A percentile compares a stretch with the other conserved stretches of the same genome.
Conservation (phyloP, 2,113 vertebrate genomes). For the Crotalus horridus region DNA sequence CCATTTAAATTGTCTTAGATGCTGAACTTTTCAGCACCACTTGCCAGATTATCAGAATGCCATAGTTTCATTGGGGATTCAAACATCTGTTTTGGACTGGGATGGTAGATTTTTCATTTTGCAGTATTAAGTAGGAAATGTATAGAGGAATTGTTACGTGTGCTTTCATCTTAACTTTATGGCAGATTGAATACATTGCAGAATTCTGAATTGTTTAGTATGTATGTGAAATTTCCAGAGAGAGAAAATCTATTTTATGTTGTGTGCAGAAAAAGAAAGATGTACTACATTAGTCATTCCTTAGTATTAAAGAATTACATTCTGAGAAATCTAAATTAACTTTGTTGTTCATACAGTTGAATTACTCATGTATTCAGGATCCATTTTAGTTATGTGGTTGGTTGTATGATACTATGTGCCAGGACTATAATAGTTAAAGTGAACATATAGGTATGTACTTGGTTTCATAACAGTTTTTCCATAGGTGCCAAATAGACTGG, state of each 20-base stretch:
- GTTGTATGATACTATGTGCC: neutral
- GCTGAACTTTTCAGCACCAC: neutral
- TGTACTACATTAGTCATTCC: neutral
- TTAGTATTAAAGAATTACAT: neutral
- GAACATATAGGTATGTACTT: neutral
- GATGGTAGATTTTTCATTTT: neutral
- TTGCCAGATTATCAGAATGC: neutral
- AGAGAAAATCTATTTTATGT: neutral
- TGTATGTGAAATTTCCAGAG: neutral
- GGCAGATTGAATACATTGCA: neutral
- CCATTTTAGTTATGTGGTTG: neutral
- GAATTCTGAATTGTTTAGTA: neutral
- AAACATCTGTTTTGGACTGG: neutral
- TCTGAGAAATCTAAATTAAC: neutral
- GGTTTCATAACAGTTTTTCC: constrained; percentile 9
- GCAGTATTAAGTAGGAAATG: neutral
- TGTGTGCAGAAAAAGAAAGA: neutral
- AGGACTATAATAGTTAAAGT: neutral
- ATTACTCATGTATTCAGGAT: neutral
- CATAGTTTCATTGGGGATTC: neutral
- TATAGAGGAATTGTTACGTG: neutral
- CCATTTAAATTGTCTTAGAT: neutral
- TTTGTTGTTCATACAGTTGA: neutral
- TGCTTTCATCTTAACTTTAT: neutral
- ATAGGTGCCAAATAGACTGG: constrained; percentile 95